These are phyloP conservation scores for Xenopus borealis DNA, from an alignment of 2,113 vertebrate species.

Conservation along the genomic window DNA sequence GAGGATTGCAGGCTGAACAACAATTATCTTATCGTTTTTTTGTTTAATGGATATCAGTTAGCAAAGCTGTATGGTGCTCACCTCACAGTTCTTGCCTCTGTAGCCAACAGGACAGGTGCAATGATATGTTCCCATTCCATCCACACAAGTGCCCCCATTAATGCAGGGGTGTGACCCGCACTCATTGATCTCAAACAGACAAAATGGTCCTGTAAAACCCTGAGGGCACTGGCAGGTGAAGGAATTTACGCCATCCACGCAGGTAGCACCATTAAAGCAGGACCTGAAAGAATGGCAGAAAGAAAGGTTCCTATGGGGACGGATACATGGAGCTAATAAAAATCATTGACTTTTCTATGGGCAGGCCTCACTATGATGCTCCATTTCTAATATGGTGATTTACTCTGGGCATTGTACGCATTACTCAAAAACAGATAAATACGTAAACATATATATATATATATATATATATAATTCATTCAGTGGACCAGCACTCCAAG, in stretches of 20 bases:
- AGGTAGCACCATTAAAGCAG: slow-evolving; percentile 89
- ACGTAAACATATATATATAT: too few relatives aligned
- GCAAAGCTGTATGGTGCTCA: slow-evolving; percentile 48
- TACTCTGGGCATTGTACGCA: too few relatives aligned
- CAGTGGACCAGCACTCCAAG: too few relatives aligned
- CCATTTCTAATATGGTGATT: too few relatives aligned
- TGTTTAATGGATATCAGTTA: too few relatives aligned
- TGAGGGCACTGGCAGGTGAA: slow-evolving; percentile 80
- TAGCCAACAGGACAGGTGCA: slow-evolving; percentile 82
- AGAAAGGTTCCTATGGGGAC: not conserved
- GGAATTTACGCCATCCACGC: slow-evolving; percentile 80
- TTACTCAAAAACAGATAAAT: too few relatives aligned
- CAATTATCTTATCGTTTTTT: too few relatives aligned
- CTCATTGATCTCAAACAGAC: slow-evolving; percentile 83
- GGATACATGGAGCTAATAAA: too few relatives aligned
- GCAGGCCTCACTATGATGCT: too few relatives aligned
- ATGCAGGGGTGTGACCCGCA: slow-evolving; percentile 84
- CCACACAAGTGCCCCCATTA: slow-evolving; percentile 82
- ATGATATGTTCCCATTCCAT: slow-evolving; percentile 80
- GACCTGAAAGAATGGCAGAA: slow-evolving; percentile 64
- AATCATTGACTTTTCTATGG: too few relatives aligned
- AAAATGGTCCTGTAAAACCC: slow-evolving; percentile 83
- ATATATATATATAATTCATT: too few relatives aligned
- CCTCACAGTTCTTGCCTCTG: slow-evolving; percentile 85
- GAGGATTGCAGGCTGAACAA: too few relatives aligned